Evolutionary conservation across 2,888 invertebrate species (phyloP).

Genomic region (Amiota mariae): DNA sequence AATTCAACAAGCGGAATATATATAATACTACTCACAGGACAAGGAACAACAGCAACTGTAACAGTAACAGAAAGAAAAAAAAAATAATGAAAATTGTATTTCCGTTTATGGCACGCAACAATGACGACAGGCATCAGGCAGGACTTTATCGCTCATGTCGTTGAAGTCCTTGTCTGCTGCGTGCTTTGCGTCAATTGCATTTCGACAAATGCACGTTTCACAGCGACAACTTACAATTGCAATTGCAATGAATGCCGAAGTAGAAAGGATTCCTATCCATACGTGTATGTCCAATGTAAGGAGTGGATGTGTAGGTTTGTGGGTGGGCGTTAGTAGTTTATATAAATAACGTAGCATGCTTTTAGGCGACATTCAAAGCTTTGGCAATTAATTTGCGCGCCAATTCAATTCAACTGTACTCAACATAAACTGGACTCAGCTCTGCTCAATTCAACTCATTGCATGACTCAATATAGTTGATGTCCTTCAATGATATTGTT

Average conservation of each 20-base stretch:
- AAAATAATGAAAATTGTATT: neutral
- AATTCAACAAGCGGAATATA: slow-evolving; percentile 11
- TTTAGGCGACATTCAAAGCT: neutral
- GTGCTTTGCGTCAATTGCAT: slow-evolving; percentile 2
- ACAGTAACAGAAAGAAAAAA: neutral
- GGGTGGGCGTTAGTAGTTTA: slow-evolving; percentile 2
- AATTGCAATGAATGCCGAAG: no score
- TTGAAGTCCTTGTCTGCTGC: neutral
- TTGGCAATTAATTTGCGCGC: neutral
- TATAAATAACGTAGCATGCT: slow-evolving; percentile 18
- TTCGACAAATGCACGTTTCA: neutral
- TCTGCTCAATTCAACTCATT: neutral
- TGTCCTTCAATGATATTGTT: neutral
- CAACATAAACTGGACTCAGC: slow-evolving; percentile 33
- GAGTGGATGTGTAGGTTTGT: neutral
- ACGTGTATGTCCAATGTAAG: no score
- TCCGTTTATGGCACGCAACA: slow-evolving; percentile 16
- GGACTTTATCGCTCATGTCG: neutral
- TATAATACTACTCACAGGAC: neutral
- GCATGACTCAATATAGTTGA: no score
- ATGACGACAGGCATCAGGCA: neutral
- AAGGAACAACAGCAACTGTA: neutral
- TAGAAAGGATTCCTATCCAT: no score
- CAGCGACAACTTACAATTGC: no score
- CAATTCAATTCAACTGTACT: slow-evolving; percentile 31